Conservation (phyloP, 2,888 invertebrate genomes). For the Netelia inedita region DNA sequence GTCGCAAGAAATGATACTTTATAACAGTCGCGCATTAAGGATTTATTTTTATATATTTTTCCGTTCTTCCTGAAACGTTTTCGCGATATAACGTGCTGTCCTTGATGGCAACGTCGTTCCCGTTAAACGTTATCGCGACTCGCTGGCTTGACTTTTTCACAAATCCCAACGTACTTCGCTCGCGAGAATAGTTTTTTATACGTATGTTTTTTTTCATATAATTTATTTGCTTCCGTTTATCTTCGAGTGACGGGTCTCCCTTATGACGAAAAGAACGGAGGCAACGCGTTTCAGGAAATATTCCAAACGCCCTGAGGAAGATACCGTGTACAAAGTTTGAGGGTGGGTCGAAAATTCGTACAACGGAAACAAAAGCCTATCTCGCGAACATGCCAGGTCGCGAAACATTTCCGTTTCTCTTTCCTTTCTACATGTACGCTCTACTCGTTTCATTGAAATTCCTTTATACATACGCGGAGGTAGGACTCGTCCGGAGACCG, state of each 20-base stretch:
- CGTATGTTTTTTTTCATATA: neutral
- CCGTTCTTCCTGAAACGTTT: neutral
- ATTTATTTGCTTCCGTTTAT: neutral
- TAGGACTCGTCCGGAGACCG: neutral
- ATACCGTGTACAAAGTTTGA: neutral
- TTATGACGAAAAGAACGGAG: neutral
- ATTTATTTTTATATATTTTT: slow-evolving; percentile 32
- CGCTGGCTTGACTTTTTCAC: neutral
- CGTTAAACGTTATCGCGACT: neutral
- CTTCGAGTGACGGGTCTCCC: neutral
- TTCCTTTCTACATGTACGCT: slow-evolving; percentile 5
- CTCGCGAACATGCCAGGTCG: slow-evolving; percentile 27
- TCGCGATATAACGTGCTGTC: neutral
- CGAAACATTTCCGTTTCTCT: slow-evolving; percentile 47
- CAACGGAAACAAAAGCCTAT: slow-evolving; percentile 53
- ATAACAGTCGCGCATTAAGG: slow-evolving; percentile 38
- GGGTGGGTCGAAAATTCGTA: slow-evolving; percentile 29
- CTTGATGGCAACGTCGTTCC: neutral
- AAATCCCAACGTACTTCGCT: neutral
- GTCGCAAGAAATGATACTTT: slow-evolving; percentile 30
- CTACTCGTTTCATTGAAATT: slow-evolving; percentile 47
- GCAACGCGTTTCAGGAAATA: neutral
- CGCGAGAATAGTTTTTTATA: neutral
- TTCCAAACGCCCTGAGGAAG: neutral
- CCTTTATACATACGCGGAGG: slow-evolving; percentile 26